Evolutionary conservation across 2,888 invertebrate species (phyloP).

Genomic region (Ramazzottius varieornatus): DNA sequence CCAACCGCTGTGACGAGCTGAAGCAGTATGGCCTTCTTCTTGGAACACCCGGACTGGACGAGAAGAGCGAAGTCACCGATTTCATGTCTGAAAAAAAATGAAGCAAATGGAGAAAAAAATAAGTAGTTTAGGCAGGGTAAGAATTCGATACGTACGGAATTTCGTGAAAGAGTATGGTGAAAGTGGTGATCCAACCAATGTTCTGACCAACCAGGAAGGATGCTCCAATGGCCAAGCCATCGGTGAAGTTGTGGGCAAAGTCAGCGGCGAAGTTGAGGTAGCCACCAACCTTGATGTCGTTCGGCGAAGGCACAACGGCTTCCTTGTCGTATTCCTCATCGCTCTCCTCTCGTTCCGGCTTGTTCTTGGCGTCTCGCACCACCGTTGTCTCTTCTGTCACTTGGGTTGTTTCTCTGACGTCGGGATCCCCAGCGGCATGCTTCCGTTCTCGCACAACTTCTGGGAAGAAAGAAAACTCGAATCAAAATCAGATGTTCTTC

Average conservation of each 20-base stretch:
- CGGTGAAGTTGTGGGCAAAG: slow-evolving; percentile 95
- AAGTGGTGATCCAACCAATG: slow-evolving; percentile 23
- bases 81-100: slow-evolving; percentile 37
- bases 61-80: slow-evolving; percentile 98
- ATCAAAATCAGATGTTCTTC: no score
- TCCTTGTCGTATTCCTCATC: slow-evolving; percentile 8
- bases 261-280: slow-evolving; percentile 93
- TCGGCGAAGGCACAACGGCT: slow-evolving; percentile 2
- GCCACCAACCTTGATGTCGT: slow-evolving; percentile 47
- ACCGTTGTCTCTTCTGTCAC: no score
- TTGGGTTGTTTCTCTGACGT: no score
- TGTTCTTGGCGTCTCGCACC: no score
- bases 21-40: slow-evolving; percentile 73
- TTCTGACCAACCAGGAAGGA: slow-evolving; percentile 72
- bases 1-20: slow-evolving; percentile 82
- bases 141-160: slow-evolving; percentile 34
- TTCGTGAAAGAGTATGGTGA: slow-evolving; percentile 87
- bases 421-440: not conserved
- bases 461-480: no score
- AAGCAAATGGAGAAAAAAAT: not conserved
- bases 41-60: slow-evolving; percentile 78
- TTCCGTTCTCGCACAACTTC: not conserved
- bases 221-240: slow-evolving; percentile 93
- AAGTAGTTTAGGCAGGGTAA: not conserved
- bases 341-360: no score